phyloP scores from a whole-genome alignment of 2,797 vertebrate genomes.

The Orestias chungarensis region DNA sequence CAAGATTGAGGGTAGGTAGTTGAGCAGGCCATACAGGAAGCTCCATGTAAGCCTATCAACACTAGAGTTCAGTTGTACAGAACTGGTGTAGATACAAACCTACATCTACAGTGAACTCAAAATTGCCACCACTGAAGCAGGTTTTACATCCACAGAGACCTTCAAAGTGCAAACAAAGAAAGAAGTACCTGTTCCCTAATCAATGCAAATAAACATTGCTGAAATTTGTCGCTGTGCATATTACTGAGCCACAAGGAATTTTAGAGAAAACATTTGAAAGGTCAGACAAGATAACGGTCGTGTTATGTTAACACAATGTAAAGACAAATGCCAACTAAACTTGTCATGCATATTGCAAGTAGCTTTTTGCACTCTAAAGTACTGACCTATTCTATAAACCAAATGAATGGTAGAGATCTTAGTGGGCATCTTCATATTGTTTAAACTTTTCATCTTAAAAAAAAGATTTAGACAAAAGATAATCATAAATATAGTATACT shows the following conservation, averaged over 20 bases:
- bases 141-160: background rate
- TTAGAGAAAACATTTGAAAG: too few species aligned
- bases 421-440: background rate
- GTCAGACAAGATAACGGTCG: too few species aligned
- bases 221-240: too few species aligned
- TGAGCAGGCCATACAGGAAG: background rate
- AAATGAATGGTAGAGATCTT: background rate
- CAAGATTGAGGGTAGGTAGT: background rate
- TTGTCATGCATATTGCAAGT: too few species aligned
- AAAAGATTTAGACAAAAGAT: background rate
- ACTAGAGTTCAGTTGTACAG: background rate
- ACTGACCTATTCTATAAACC: background rate
- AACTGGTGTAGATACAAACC: background rate
- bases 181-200: background rate
- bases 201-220: too few species aligned
- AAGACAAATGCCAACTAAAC: background rate
- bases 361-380: background rate
- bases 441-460: background rate
- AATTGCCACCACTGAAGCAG: background rate
- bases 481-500: too few species aligned
- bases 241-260: too few species aligned
- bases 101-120: background rate
- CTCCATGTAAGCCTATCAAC: background rate
- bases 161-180: too few species aligned
- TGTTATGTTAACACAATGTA: background rate